Base-by-base conservation (phyloP, 2,888 invertebrate genomes). In the Ganaspis brasiliensis region DNA sequence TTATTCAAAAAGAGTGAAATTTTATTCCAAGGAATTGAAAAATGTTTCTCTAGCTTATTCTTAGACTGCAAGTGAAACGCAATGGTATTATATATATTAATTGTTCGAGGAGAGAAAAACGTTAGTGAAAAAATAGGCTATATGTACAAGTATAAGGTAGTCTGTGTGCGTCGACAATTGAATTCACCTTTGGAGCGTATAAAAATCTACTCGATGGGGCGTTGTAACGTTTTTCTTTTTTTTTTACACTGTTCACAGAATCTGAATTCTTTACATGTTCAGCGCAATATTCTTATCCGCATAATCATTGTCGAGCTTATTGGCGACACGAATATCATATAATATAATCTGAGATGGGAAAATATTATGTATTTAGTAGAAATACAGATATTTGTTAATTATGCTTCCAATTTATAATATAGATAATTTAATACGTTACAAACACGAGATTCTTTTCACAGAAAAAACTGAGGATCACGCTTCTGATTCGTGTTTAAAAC, bases 111-210 rank as follows among this genome's bases (percentile, higher is more conserved):
- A 75, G 81, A 81, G 78, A 72, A 74, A 76, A 78, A 78, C 40
- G 79, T 81, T 79, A 86, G 91, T 91, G 91, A 89, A 91, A 91
- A 91, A 91, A 91, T 91, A 91, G 87, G 87, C 88, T 91, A 91
- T 91, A 63, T 67, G 88, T 91, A 91, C 91, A 91, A 84, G 87
- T 89, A 88, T 89, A 75, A 82, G 77, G 80, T 83, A 81, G 81
- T 77, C 76, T 86, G 89, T 91, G 90, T 90, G 90, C 91, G 89
- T 90, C 85, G 84, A 87, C 88, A 88, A 84, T 82, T 88, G 86
- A 86, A 86, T 88, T 87, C 83, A 83, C 84, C 55, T 81, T 82
- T 80, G 76, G 83, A 85, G 85, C 87, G 83, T 76, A 67, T 90
- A 86, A 90, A 90, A 90, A 91, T 90, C 90, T 91, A 89, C 84